These are phyloP conservation scores for Pleuronectes platessa DNA, from an alignment of 2,113 vertebrate species.

Conservation along the genomic window DNA sequence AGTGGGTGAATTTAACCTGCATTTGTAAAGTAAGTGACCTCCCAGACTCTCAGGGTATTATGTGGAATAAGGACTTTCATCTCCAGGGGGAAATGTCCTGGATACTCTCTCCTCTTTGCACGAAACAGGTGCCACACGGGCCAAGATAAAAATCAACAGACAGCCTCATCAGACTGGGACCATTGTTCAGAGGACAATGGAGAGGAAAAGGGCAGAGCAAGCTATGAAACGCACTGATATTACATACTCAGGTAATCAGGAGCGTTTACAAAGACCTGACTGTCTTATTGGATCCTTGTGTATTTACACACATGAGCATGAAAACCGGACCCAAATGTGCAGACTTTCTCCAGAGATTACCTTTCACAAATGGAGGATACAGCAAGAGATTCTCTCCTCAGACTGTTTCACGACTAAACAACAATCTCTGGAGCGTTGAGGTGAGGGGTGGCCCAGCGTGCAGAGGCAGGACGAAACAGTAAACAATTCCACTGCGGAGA, in stretches of 20 bases:
- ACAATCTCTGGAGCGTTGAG: too few relatives aligned
- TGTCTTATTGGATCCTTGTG: neutral
- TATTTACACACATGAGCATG: neutral
- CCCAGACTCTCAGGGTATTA: neutral
- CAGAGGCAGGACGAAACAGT: too few relatives aligned
- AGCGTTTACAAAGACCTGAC: neutral
- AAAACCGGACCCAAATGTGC: too few relatives aligned
- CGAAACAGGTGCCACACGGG: constrained; percentile 48
- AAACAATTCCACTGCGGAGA: too few relatives aligned
- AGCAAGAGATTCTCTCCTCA: too few relatives aligned
- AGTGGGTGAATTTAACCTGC: constrained; percentile 4
- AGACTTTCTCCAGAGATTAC: too few relatives aligned
- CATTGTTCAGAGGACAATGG: constrained; percentile 65
- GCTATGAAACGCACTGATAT: constrained; percentile 33
- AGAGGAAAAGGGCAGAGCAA: constrained; percentile 39
- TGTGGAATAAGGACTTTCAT: constrained; percentile 39
- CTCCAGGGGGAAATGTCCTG: constrained; percentile 44
- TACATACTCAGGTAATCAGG: constrained; percentile 44
- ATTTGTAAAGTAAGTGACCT: neutral
- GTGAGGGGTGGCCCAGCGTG: too few relatives aligned
- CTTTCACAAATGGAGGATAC: too few relatives aligned
- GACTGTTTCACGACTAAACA: too few relatives aligned
- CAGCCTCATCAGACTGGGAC: constrained; percentile 15
- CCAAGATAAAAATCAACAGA: constrained; percentile 57
- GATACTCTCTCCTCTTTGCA: constrained; percentile 37